Percentiles rank a stretch among this genome's conserved stretches.
Evolutionary conservation across 53 echinoderm and acorn worm species (phyloP).

Genomic region (Arbacia lixula): DNA sequence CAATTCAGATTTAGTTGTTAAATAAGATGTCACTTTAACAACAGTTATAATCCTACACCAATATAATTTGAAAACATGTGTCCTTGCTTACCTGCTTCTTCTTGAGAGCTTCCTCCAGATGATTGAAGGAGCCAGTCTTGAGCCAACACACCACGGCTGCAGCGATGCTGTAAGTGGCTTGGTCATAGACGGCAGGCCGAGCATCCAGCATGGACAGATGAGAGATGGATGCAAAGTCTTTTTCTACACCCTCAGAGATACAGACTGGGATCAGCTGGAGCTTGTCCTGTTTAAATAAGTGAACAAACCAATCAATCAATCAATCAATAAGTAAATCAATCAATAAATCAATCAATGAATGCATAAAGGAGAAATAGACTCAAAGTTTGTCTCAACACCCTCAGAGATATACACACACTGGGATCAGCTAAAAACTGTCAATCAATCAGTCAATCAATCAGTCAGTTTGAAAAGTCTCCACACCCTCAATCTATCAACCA

Average conservation of each 20-base stretch:
- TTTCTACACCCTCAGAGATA: conserved; percentile 61
- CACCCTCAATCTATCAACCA: too few relatives aligned
- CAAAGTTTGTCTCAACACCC: too few relatives aligned
- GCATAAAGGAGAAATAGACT: too few relatives aligned
- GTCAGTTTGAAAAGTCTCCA: too few relatives aligned
- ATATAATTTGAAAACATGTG: too few relatives aligned
- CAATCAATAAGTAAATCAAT: not conserved
- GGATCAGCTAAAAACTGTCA: too few relatives aligned
- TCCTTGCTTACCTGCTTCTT: not conserved
- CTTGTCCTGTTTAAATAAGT: conserved; percentile 39
- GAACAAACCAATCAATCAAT: not conserved
- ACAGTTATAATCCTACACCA: too few relatives aligned
- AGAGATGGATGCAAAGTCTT: conserved; percentile 58
- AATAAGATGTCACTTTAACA: too few relatives aligned
- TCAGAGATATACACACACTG: too few relatives aligned
- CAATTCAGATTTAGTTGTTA: too few relatives aligned
- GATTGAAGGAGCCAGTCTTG: conserved; percentile 25
- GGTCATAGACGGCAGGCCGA: conserved; percentile 32
- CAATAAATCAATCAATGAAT: not conserved
- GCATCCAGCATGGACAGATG: conserved; percentile 56
- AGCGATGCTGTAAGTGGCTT: conserved; percentile 23
- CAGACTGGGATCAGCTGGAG: conserved; percentile 69
- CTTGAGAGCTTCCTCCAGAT: conserved; percentile 11
- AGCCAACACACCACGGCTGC: conserved; percentile 61
- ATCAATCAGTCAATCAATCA: too few relatives aligned